Conservation (phyloP, 2,113 vertebrate species). For the Ictalurus punctatus region DNA sequence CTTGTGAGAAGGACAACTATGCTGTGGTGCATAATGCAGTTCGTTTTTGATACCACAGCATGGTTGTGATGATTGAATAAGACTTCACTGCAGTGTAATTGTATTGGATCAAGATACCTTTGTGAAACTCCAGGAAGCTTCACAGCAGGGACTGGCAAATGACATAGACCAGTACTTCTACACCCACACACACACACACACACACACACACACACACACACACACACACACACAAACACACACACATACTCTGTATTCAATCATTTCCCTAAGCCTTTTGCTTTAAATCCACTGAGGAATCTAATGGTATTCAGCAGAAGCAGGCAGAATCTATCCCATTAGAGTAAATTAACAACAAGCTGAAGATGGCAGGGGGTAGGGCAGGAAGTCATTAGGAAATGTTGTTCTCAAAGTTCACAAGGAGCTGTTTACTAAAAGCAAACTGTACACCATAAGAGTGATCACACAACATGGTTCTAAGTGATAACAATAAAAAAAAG, state of each 20-base stretch:
- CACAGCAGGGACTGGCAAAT: neutral
- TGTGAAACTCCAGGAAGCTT: conserved; percentile 10
- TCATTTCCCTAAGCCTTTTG: conserved; percentile 16
- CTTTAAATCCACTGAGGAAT: conserved; percentile 19
- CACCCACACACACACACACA: conserved; percentile 4
- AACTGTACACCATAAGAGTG: neutral
- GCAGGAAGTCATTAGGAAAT: conserved; percentile 25
- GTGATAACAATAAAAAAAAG: neutral
- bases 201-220: conserved; percentile 6
- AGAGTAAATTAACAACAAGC: conserved; percentile 47
- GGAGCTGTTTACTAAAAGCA: conserved; percentile 36
- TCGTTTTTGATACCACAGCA: neutral
- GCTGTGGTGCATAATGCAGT: neutral
- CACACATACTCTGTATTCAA: neutral
- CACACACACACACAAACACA: conserved; percentile 1
- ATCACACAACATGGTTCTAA: neutral
- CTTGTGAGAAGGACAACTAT: neutral
- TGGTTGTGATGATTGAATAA: neutral
- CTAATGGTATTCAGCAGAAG: conserved; percentile 44
- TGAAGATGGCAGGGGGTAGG: neutral
- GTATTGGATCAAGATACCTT: neutral
- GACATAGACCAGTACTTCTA: neutral
- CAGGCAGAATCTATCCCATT: conserved; percentile 51
- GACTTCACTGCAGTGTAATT: conserved; percentile 9
- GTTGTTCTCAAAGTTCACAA: conserved; percentile 10